Evolutionary conservation across 2,113 vertebrate genomes (phyloP).

Genomic region (Gobio gobio): DNA sequence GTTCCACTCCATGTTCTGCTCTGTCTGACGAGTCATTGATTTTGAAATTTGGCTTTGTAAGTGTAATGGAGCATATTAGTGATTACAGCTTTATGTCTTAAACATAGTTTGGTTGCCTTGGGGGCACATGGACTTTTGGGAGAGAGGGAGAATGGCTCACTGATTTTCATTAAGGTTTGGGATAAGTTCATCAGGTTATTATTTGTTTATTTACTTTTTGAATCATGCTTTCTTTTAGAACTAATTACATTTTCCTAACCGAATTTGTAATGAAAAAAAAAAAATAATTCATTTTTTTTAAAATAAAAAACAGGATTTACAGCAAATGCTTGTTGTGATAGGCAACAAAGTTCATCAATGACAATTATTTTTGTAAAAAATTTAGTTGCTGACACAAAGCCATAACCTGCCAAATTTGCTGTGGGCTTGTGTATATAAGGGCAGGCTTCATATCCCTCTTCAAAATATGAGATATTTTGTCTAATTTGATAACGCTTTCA

Average conservation of each 20-base stretch:
- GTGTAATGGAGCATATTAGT: not conserved
- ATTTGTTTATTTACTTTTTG: not conserved
- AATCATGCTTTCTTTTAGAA: slow-evolving; percentile 10
- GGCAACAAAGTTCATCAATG: too few species aligned
- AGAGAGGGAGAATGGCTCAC: not conserved
- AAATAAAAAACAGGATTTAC: not conserved
- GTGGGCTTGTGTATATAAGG: not conserved
- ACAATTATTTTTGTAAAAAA: not conserved
- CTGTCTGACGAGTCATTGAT: not conserved
- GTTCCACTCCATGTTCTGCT: not conserved
- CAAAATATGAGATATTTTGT: not conserved
- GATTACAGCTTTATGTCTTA: slow-evolving; percentile 5
- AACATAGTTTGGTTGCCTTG: not conserved
- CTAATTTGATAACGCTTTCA: not conserved
- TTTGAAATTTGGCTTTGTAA: not conserved
- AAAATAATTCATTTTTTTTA: too few species aligned
- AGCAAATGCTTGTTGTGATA: not conserved
- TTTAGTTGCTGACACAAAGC: not conserved
- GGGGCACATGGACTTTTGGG: slow-evolving; percentile 3
- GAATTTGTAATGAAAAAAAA: not conserved
- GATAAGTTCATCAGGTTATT: not conserved
- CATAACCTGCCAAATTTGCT: not conserved
- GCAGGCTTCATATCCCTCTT: not conserved
- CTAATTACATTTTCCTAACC: slow-evolving; percentile 17
- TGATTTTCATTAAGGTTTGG: slow-evolving; percentile 27